Conservation (phyloP, 2,113 vertebrate species). For the Sceloporus undulatus region DNA sequence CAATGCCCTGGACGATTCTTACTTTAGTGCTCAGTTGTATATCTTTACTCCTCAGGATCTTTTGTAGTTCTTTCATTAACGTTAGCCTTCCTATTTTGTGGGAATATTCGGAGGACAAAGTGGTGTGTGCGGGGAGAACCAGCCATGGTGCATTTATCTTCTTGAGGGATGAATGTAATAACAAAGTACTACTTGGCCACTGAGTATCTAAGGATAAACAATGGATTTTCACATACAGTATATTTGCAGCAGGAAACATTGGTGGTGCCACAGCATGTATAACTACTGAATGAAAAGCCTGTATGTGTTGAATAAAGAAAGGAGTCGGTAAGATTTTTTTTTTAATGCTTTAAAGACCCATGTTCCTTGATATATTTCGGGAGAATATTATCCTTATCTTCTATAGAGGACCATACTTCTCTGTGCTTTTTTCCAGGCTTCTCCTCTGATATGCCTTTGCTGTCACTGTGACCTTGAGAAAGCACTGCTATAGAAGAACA, state of each 20-base stretch:
- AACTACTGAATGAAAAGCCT: background rate
- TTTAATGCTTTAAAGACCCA: slow-evolving; percentile 1
- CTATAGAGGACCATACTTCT: background rate
- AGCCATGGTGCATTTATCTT: background rate
- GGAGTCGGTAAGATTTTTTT: background rate
- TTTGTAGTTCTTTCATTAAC: background rate
- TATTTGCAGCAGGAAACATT: background rate
- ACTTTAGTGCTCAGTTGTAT: too few species aligned
- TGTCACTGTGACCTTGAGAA: slow-evolving; percentile 49
- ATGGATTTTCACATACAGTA: background rate
- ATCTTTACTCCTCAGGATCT: too few species aligned
- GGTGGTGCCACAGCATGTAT: background rate
- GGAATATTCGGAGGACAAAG: background rate
- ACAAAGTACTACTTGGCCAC: background rate
- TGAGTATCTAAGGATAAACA: background rate
- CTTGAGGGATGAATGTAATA: background rate
- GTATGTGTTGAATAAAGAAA: background rate
- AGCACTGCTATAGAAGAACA: slow-evolving; percentile 11
- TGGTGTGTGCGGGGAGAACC: background rate
- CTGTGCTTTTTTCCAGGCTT: slow-evolving; percentile 8
- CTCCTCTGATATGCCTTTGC: slow-evolving; percentile 17
- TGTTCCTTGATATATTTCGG: background rate
- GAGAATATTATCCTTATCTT: background rate
- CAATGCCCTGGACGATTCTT: too few species aligned
- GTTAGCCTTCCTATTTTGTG: background rate